phyloP scores from a whole-genome alignment of 2,113 vertebrate species.

The Mastomys coucha region DNA sequence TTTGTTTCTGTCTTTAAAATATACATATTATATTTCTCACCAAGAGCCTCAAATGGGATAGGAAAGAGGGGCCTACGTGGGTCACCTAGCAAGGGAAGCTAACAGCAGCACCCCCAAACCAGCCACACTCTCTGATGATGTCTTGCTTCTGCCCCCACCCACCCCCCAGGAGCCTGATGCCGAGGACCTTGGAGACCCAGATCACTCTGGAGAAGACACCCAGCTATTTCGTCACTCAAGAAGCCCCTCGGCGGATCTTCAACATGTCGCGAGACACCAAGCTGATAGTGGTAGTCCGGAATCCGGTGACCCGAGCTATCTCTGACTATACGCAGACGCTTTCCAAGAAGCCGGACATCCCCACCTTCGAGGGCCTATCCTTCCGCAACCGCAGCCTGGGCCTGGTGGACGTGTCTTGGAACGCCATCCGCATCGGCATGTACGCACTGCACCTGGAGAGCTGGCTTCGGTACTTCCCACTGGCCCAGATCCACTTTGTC shows the following conservation, averaged over 20 bases:
- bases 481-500: constrained; percentile 97
- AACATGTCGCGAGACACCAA: constrained; percentile 95
- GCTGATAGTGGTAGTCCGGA: constrained; percentile 96
- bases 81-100: background rate
- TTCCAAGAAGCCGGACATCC: constrained; percentile 97
- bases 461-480: constrained; percentile 96
- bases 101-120: background rate
- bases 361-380: constrained; percentile 95
- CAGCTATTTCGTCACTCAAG: constrained; percentile 97
- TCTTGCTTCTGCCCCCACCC: constrained; percentile 29
- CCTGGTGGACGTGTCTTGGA: constrained; percentile 95
- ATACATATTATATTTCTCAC: background rate
- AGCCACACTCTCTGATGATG: constrained; percentile 30
- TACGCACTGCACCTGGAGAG: constrained; percentile 95
- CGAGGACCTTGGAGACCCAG: constrained; percentile 94
- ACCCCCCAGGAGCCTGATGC: constrained; percentile 94
- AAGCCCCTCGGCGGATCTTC: constrained; percentile 93
- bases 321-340: constrained; percentile 98
- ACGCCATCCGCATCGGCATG: constrained; percentile 96
- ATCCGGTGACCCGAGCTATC: constrained; percentile 97
- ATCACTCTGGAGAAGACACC: constrained; percentile 98
- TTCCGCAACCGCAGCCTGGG: constrained; percentile 95
- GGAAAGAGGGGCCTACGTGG: accelerated
- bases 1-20: background rate
- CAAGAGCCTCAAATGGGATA: background rate